These are phyloP conservation scores for Microplitis manilae DNA, from an alignment of 2,888 invertebrate genomes.

Conservation along the genomic window DNA sequence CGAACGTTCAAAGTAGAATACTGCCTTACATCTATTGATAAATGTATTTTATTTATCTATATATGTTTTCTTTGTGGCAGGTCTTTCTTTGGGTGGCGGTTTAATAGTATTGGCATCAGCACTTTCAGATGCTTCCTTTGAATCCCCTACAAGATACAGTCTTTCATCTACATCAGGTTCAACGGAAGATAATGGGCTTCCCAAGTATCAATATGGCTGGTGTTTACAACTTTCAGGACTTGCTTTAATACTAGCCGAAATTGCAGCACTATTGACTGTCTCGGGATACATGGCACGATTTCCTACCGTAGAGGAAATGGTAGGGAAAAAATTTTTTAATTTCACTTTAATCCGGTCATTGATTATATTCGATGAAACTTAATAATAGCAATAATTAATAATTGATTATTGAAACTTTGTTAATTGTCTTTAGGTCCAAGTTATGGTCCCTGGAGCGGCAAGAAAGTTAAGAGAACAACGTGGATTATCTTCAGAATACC, in stretches of 20 bases:
- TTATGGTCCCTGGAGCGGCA: constrained; percentile 77
- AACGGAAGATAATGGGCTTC: constrained; percentile 65
- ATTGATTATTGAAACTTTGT: constrained; percentile 1
- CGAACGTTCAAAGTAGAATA: no score
- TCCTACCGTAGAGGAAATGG: constrained; percentile 77
- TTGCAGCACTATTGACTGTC: constrained; percentile 76
- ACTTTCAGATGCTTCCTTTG: constrained; percentile 76
- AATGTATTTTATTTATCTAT: neutral
- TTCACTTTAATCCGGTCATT: neutral
- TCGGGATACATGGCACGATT: constrained; percentile 76
- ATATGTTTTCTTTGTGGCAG: constrained; percentile 65
- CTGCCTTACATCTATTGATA: neutral
- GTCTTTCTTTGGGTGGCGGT: constrained; percentile 76
- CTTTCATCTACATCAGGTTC: constrained; percentile 60
- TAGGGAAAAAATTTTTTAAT: constrained; percentile 54
- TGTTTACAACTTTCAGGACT: constrained; percentile 77
- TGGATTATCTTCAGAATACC: constrained; percentile 73
- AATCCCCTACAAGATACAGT: constrained; percentile 66
- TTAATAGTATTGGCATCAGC: constrained; percentile 77
- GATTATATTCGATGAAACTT: neutral
- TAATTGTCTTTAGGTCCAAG: constrained; percentile 71
- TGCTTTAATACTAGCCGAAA: constrained; percentile 76
- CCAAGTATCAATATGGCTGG: constrained; percentile 77
- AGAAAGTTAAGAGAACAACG: constrained; percentile 75
- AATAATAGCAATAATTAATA: neutral